phyloP scores from a whole-genome alignment of 2,888 invertebrate species.

The Criorhina ranunculi region DNA sequence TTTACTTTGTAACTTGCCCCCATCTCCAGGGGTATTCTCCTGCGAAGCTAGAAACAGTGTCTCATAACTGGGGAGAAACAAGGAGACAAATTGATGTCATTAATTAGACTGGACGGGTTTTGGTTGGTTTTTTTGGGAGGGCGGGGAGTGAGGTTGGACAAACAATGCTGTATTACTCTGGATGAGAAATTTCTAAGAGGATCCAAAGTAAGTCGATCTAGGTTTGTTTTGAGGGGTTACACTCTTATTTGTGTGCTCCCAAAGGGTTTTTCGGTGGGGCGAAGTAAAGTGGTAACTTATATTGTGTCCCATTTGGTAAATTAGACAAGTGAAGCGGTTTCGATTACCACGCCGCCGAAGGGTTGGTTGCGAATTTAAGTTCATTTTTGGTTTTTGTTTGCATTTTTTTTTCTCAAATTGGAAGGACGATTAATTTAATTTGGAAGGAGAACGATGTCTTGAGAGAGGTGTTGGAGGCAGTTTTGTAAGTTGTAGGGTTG shows the following conservation, averaged over 20 bases:
- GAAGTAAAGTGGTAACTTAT: slow-evolving; percentile 51
- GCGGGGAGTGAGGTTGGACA: too few species aligned
- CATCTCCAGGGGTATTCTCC: background rate
- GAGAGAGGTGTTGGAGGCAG: background rate
- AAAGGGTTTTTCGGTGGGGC: slow-evolving; percentile 11
- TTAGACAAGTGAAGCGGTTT: slow-evolving; percentile 70
- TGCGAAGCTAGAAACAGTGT: slow-evolving; percentile 55
- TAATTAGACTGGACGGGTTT: slow-evolving; percentile 80
- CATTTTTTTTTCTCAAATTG: background rate
- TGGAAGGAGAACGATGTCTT: background rate
- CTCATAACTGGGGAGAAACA: slow-evolving; percentile 70
- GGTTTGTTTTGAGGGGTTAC: slow-evolving; percentile 18
- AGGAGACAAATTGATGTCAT: slow-evolving; percentile 82
- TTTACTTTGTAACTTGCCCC: slow-evolving; percentile 68
- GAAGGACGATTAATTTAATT: slow-evolving; percentile 29
- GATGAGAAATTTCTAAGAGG: slow-evolving; percentile 1
- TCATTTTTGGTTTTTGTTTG: slow-evolving; percentile 57
- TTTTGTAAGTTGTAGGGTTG: too few species aligned
- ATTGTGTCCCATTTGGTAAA: slow-evolving; percentile 71
- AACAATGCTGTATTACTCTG: background rate
- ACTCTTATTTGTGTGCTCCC: slow-evolving; percentile 30
- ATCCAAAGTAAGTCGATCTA: slow-evolving; percentile 48
- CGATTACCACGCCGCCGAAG: slow-evolving; percentile 53
- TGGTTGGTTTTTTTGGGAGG: background rate
- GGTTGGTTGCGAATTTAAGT: slow-evolving; percentile 43